phyloP scores from a whole-genome alignment of 2,888 invertebrate species.

The Bhutanitis thaidina region DNA sequence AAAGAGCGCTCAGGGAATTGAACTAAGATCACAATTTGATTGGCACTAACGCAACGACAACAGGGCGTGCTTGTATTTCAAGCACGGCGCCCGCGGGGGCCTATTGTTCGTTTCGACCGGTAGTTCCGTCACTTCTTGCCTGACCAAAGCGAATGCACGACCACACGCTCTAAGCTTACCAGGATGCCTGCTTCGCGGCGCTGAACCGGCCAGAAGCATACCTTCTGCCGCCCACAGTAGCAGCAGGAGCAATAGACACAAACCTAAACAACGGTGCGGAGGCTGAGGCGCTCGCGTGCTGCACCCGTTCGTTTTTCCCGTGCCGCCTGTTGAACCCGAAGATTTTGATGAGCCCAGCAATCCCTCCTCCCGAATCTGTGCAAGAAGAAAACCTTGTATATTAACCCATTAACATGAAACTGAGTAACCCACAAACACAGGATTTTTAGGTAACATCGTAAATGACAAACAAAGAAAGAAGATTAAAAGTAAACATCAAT shows the following conservation, averaged over 20 bases:
- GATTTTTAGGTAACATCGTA: too few relatives aligned
- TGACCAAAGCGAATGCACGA: conserved; percentile 60
- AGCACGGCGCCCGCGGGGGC: conserved; percentile 61
- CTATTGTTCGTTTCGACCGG: conserved; percentile 38
- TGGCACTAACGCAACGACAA: conserved; percentile 43
- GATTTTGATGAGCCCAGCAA: conserved; percentile 12
- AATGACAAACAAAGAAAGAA: too few relatives aligned
- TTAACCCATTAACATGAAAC: too few relatives aligned
- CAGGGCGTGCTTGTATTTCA: conserved; percentile 32
- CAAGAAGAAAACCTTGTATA: not conserved
- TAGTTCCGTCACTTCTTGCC: not conserved
- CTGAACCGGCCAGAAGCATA: conserved; percentile 37
- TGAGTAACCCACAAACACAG: too few relatives aligned
- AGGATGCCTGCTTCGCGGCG: conserved; percentile 42
- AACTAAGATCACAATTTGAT: conserved; percentile 70
- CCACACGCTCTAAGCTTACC: conserved; percentile 42
- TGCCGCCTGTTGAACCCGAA: conserved; percentile 27
- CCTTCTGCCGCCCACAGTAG: conserved; percentile 45
- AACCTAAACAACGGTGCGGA: conserved; percentile 72
- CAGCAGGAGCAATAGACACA: conserved; percentile 69
- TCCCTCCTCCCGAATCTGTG: conserved; percentile 64
- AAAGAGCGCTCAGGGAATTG: conserved; percentile 44
- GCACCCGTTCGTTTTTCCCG: conserved; percentile 49
- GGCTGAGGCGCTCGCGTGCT: conserved; percentile 52
- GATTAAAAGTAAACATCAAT: too few relatives aligned